Evolutionary conservation across 1,140 invertebrate species (phyloP).

Genomic region (Drosophila paulistorum): DNA sequence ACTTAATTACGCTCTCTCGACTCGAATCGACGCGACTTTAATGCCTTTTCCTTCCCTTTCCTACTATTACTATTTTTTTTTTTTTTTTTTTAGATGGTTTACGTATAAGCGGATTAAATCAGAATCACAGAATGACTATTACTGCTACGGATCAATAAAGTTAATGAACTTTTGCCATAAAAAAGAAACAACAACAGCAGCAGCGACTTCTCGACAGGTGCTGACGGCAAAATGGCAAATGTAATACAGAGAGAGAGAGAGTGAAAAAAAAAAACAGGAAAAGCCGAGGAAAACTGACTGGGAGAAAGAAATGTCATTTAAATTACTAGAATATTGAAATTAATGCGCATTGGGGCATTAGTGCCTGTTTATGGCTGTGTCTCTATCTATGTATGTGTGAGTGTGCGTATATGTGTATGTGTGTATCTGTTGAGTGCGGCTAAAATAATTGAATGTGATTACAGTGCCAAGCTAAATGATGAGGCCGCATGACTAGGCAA

Average conservation of each 20-base stretch:
- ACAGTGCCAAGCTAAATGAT: conserved; percentile 47
- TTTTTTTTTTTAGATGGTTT: conserved; percentile 20
- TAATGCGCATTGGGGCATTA: conserved; percentile 36
- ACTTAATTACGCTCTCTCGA: conserved; percentile 65
- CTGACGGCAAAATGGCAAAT: conserved; percentile 32
- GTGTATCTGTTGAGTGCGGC: conserved; percentile 30
- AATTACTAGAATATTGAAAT: conserved; percentile 68
- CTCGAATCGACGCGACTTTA: conserved; percentile 48
- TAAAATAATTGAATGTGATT: conserved; percentile 72
- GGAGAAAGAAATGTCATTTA: conserved; percentile 54
- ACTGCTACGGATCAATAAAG: conserved; percentile 69
- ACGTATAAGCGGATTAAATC: conserved; percentile 71
- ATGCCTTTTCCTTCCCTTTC: conserved; percentile 20
- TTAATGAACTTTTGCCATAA: conserved; percentile 62
- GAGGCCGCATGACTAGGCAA: conserved; percentile 39
- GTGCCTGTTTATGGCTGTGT: conserved; percentile 19
- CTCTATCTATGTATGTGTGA: conserved; percentile 23
- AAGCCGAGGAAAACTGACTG: not conserved
- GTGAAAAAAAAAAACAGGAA: not conserved
- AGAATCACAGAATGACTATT: conserved; percentile 57
- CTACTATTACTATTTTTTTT: not conserved
- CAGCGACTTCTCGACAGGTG: conserved; percentile 8
- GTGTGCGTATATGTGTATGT: conserved; percentile 32
- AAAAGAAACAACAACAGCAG: conserved; percentile 27
- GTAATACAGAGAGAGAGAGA: not conserved